Conservation (phyloP, 2,797 vertebrate genomes). For the Prunella strophiata region DNA sequence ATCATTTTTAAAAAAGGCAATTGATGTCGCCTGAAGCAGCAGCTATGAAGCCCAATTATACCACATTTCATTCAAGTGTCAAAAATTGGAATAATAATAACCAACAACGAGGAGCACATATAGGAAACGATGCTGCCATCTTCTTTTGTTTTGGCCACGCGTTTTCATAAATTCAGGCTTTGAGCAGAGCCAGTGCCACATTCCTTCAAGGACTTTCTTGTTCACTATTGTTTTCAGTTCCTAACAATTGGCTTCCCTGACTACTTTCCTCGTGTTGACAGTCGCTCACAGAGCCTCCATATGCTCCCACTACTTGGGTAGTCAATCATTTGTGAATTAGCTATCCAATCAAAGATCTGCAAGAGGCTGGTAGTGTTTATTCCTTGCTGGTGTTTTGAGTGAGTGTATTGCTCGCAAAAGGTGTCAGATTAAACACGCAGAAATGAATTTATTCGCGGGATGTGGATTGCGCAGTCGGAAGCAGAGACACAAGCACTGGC, state of each 20-base stretch:
- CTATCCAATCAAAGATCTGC: constrained; percentile 57
- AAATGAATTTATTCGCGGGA: constrained; percentile 27
- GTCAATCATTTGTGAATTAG: constrained; percentile 73
- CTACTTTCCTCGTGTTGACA: constrained; percentile 67
- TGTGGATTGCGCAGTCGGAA: background rate
- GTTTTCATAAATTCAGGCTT: constrained; percentile 71
- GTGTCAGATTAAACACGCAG: constrained; percentile 49
- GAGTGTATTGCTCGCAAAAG: constrained; percentile 48
- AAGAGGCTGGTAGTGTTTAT: constrained; percentile 40
- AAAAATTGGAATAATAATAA: constrained; percentile 75
- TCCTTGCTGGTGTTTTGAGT: constrained; percentile 54
- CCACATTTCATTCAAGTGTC: constrained; percentile 76
- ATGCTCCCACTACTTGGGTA: constrained; percentile 58
- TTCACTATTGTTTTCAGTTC: constrained; percentile 64
- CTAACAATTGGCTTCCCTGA: constrained; percentile 64
- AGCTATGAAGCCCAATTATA: constrained; percentile 72
- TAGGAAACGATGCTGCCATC: constrained; percentile 58
- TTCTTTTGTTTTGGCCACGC: constrained; percentile 68
- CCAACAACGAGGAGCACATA: constrained; percentile 46
- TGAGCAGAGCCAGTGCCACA: constrained; percentile 53
- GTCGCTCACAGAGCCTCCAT: constrained; percentile 66
- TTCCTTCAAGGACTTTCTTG: constrained; percentile 73
- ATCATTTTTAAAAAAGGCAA: constrained; percentile 76
- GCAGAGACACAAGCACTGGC: background rate
- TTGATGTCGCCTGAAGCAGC: constrained; percentile 72